These are phyloP conservation scores for Eretmocerus hayati DNA, from an alignment of 2,888 invertebrate genomes.

Conservation along the genomic window DNA sequence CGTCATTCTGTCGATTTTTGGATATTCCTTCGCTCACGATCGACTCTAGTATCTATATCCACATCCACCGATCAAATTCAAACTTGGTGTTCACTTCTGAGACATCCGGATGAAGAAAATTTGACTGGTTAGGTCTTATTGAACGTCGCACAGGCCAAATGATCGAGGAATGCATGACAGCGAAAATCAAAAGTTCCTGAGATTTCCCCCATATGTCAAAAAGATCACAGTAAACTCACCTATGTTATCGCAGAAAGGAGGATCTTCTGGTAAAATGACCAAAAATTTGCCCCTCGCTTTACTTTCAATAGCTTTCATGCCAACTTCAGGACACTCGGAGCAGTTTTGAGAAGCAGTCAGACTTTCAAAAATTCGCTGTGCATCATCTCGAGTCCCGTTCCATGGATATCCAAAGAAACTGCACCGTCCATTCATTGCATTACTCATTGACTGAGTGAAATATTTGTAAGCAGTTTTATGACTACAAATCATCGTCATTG, in stretches of 20 bases:
- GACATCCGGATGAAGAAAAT: no score
- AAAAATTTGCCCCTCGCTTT: conserved; percentile 8
- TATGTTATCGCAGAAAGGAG: conserved; percentile 1
- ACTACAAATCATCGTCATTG: conserved; percentile 52
- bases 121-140: no score
- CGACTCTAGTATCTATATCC: no score
- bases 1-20: no score
- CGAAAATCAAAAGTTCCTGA: no score
- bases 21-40: no score
- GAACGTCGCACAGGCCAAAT: no score
- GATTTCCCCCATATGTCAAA: no score
- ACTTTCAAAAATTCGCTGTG: not conserved
- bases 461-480: conserved; percentile 56
- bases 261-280: conserved; percentile 6
- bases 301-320: conserved; percentile 6
- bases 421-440: not conserved
- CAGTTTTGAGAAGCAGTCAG: not conserved
- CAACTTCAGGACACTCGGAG: conserved; percentile 11
- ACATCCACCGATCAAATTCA: no score
- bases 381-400: conserved; percentile 14
- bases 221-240: no score
- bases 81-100: no score
- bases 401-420: conserved; percentile 7
- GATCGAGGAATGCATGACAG: no score
- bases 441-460: conserved; percentile 51